Conservation (phyloP, 2,888 invertebrate species). For the Nephrotoma appendiculata region DNA sequence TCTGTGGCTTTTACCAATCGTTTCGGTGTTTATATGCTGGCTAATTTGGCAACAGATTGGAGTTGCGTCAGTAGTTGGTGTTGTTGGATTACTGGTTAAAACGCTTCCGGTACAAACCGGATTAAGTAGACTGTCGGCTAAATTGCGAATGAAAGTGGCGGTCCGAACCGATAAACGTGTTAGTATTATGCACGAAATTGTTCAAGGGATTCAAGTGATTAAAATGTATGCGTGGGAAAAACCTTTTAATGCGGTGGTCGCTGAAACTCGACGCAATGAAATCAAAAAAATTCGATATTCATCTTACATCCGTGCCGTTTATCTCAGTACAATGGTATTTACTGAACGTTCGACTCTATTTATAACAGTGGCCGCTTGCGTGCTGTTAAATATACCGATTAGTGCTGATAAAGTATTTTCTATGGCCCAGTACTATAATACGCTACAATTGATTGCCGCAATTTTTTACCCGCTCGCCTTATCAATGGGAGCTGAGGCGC, state of each 20-base stretch:
- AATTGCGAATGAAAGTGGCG: constrained; percentile 60
- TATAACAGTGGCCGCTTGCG: constrained; percentile 63
- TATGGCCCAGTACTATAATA: constrained; percentile 62
- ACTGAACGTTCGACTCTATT: constrained; percentile 74
- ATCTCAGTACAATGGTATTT: constrained; percentile 59
- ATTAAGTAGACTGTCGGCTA: constrained; percentile 27
- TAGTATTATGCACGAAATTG: constrained; percentile 87
- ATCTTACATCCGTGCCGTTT: constrained; percentile 49
- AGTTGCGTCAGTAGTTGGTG: constrained; percentile 59
- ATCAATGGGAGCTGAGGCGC: constrained; percentile 41
- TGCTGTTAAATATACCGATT: constrained; percentile 48
- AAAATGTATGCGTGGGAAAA: constrained; percentile 97
- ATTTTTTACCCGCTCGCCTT: constrained; percentile 44
- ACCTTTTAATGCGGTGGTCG: constrained; percentile 74
- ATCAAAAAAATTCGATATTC: constrained; percentile 45
- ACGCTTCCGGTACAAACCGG: constrained; percentile 67
- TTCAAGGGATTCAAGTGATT: constrained; percentile 83
- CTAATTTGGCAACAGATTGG: constrained; percentile 65
- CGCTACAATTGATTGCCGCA: constrained; percentile 28
- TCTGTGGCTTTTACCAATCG: constrained; percentile 74
- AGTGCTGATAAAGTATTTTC: constrained; percentile 57
- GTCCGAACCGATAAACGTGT: constrained; percentile 78
- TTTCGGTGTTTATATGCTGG: constrained; percentile 46
- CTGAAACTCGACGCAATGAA: constrained; percentile 54
- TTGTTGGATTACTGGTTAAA: constrained; percentile 58